These are phyloP conservation scores for Podilymbus podiceps DNA, from an alignment of 2,113 vertebrate species.

Conservation along the genomic window DNA sequence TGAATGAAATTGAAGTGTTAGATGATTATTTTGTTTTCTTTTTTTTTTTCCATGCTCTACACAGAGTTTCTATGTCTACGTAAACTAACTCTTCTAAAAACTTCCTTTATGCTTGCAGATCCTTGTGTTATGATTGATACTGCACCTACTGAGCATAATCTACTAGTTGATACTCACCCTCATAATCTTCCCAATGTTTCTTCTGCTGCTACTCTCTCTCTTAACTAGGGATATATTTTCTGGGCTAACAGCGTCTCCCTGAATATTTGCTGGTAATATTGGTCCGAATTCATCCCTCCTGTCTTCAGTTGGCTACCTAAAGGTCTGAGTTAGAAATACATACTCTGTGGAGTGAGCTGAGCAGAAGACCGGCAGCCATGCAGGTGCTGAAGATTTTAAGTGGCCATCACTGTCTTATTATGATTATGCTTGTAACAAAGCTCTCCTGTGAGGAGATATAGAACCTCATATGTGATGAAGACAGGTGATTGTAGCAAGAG, in stretches of 20 bases:
- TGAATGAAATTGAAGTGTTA: neutral
- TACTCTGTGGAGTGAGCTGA: neutral
- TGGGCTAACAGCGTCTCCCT: neutral
- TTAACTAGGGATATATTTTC: neutral
- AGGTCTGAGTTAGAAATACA: neutral
- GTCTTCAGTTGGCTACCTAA: neutral
- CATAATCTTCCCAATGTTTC: neutral
- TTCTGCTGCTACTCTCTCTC: neutral
- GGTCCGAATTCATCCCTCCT: neutral
- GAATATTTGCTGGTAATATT: neutral
- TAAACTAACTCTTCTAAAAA: neutral
- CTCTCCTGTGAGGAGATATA: neutral
- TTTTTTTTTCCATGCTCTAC: neutral
- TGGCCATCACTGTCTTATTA: neutral
- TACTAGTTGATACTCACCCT: neutral
- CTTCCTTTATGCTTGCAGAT: neutral
- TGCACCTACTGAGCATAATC: neutral
- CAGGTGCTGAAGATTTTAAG: neutral
- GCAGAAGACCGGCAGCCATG: neutral
- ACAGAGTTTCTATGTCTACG: fast-evolving
- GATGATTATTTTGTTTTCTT: neutral
- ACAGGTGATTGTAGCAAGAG: neutral
- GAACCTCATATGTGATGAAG: neutral
- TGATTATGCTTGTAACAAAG: neutral
- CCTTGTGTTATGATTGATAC: neutral